Evolutionary conservation across 2,113 vertebrate genomes (phyloP).

Genomic region (Hemiscyllium ocellatum): DNA sequence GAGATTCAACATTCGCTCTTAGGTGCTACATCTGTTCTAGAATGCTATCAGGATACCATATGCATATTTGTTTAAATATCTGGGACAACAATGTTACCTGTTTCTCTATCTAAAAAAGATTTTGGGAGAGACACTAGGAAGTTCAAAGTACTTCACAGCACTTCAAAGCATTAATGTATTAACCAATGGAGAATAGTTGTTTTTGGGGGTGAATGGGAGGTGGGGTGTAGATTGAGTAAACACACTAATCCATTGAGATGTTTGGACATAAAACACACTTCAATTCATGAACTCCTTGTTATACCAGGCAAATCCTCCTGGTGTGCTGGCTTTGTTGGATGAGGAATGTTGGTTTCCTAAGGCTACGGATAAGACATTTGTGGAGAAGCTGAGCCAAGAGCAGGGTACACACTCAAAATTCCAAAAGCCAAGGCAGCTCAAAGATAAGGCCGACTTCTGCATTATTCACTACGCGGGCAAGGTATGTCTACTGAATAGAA

Average conservation of each 20-base stretch:
- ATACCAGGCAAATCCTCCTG: slow-evolving; percentile 85
- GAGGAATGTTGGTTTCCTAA: slow-evolving; percentile 99
- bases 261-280: not conserved
- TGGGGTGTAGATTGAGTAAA: not conserved
- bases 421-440: slow-evolving; percentile 88
- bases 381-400: slow-evolving; percentile 92
- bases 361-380: slow-evolving; percentile 93
- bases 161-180: not conserved
- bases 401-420: slow-evolving; percentile 94
- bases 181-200: not conserved
- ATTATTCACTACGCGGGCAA: slow-evolving; percentile 96
- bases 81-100: not conserved
- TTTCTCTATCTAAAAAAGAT: not conserved
- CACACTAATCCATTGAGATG: not conserved
- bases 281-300: not conserved
- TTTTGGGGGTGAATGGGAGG: not conserved
- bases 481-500: slow-evolving; percentile 53
- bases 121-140: not conserved
- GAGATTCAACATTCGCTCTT: not conserved
- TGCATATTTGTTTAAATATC: not conserved
- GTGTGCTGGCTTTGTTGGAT: slow-evolving; percentile 85
- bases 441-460: slow-evolving; percentile 95
- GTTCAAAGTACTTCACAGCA: not conserved
- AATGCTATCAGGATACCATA: not conserved
- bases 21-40: not conserved